Evolutionary conservation across 2,797 vertebrate genomes (phyloP).

Genomic region (Brachyrhaphis roseni): DNA sequence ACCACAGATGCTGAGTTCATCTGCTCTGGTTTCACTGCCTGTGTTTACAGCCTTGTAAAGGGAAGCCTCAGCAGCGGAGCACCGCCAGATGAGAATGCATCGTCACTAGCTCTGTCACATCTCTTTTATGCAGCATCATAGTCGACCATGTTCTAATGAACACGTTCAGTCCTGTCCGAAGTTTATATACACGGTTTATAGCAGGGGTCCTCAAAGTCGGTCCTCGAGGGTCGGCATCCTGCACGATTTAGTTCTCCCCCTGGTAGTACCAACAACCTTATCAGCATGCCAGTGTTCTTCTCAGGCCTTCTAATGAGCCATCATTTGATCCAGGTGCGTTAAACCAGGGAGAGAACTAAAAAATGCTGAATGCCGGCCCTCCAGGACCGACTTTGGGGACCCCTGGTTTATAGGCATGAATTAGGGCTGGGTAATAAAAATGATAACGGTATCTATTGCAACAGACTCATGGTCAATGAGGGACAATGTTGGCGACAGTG

Average conservation of each 20-base stretch:
- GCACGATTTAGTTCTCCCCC: too few species aligned
- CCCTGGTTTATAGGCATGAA: neutral
- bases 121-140: neutral
- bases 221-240: too few species aligned
- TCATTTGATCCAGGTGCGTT: too few species aligned
- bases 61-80: constrained; percentile 39
- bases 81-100: neutral
- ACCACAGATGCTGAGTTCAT: constrained; percentile 68
- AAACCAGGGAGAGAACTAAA: too few species aligned
- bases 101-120: neutral
- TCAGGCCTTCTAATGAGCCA: too few species aligned
- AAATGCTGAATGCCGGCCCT: too few species aligned
- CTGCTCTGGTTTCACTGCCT: constrained; percentile 57
- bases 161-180: neutral
- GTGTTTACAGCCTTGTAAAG: constrained; percentile 74
- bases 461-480: neutral
- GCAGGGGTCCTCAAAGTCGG: too few species aligned
- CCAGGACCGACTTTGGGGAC: too few species aligned
- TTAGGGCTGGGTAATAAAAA: too few species aligned
- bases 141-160: neutral
- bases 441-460: too few species aligned
- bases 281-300: too few species aligned
- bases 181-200: neutral
- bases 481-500: neutral
- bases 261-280: too few species aligned